Percentiles rank a stretch among this genome's conserved stretches.
Evolutionary conservation across 2,797 vertebrate species (phyloP).

Genomic region (Oreortyx pictus): DNA sequence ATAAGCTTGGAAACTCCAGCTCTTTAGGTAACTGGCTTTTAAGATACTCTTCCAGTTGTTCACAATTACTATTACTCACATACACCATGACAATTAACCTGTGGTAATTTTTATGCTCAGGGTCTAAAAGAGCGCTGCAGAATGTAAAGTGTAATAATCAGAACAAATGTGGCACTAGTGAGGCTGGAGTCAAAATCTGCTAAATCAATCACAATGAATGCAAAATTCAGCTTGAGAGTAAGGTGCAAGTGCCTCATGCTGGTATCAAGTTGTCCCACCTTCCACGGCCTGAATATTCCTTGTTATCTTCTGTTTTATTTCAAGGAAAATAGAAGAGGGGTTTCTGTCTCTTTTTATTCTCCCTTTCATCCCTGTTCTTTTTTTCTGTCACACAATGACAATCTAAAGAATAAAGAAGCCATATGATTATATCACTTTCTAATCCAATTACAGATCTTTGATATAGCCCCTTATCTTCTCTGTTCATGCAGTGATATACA

Average conservation of each 20-base stretch:
- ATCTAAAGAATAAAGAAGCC: conserved; percentile 70
- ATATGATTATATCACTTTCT: conserved; percentile 67
- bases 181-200: not conserved
- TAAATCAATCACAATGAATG: not conserved
- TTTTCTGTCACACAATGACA: conserved; percentile 62
- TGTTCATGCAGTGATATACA: conserved; percentile 60
- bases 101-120: not conserved
- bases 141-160: not conserved
- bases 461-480: conserved; percentile 71
- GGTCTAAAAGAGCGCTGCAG: not conserved
- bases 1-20: not conserved
- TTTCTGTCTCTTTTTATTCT: conserved; percentile 10
- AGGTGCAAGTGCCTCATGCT: not conserved
- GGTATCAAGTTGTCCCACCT: not conserved
- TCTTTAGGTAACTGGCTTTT: not conserved
- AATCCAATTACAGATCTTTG: conserved; percentile 77
- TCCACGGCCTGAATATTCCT: not conserved
- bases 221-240: not conserved
- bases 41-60: not conserved
- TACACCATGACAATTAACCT: not conserved
- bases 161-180: not conserved
- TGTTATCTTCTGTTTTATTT: not conserved
- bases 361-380: not conserved
- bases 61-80: not conserved
- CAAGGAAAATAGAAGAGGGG: not conserved